Evolutionary conservation across 2,888 invertebrate genomes (phyloP).

Genomic region (Catocala nupta): DNA sequence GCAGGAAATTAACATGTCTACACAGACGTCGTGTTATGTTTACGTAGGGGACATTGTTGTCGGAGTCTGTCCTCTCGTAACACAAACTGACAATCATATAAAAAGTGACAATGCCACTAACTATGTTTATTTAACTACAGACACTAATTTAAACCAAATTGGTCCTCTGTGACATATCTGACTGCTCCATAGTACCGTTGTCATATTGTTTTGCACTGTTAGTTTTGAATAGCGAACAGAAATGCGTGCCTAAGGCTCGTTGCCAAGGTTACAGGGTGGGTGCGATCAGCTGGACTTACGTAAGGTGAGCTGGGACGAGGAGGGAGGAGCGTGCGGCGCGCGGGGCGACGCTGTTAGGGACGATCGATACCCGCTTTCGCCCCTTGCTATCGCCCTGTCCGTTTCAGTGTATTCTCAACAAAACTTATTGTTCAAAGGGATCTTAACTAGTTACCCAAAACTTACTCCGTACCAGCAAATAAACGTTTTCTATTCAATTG

Average conservation of each 20-base stretch:
- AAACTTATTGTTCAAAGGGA: slow-evolving; percentile 53
- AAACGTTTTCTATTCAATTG: slow-evolving; percentile 38
- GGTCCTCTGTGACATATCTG: slow-evolving; percentile 1
- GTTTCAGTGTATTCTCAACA: slow-evolving; percentile 68
- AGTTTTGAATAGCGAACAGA: slow-evolving; percentile 49
- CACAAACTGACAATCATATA: slow-evolving; percentile 22
- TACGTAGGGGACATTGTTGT: slow-evolving; percentile 45
- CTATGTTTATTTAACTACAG: slow-evolving; percentile 3
- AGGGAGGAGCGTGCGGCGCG: slow-evolving; percentile 52
- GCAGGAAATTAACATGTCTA: slow-evolving; percentile 70
- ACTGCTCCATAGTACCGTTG: background rate
- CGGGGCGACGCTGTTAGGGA: slow-evolving; percentile 74
- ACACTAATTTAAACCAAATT: slow-evolving; percentile 2
- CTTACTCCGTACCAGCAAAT: slow-evolving; percentile 31
- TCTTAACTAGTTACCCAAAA: slow-evolving; percentile 49
- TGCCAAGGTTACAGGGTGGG: slow-evolving; percentile 85
- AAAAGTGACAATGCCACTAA: slow-evolving; percentile 6
- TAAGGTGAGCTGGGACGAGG: slow-evolving; percentile 74
- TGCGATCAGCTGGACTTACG: slow-evolving; percentile 86
- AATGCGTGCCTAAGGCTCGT: slow-evolving; percentile 76
- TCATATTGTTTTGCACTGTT: slow-evolving; percentile 28
- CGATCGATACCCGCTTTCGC: slow-evolving; percentile 83
- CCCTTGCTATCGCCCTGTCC: slow-evolving; percentile 74
- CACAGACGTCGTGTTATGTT: slow-evolving; percentile 40
- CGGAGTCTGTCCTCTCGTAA: slow-evolving; percentile 37